A percentile compares a stretch with the other conserved stretches of the same genome.
phyloP scores from a whole-genome alignment of 2,113 vertebrate species.

The Erythrocercus mccallii region DNA sequence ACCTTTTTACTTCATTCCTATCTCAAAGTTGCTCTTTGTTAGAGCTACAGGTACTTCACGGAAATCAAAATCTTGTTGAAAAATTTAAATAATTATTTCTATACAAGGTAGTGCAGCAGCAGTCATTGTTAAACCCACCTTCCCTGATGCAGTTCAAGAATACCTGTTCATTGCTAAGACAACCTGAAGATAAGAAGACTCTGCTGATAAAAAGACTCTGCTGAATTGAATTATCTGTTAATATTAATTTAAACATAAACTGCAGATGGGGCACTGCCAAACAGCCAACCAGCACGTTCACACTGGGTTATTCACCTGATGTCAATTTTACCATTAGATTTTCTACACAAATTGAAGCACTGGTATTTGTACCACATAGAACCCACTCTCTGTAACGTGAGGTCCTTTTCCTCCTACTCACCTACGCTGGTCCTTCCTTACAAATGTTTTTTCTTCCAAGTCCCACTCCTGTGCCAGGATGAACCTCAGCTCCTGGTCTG shows the following conservation, averaged over 20 bases:
- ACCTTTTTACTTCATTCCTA: neutral
- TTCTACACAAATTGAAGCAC: neutral
- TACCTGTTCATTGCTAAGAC: neutral
- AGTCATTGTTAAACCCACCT: neutral
- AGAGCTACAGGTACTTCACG: neutral
- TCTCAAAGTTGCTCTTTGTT: neutral
- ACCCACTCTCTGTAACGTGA: rapidly evolving
- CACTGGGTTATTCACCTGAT: neutral
- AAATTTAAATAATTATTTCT: neutral
- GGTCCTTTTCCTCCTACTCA: conserved; percentile 66
- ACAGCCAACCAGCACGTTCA: neutral
- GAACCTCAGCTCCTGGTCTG: conserved; percentile 94
- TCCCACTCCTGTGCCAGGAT: conserved; percentile 95
- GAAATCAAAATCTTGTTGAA: neutral
- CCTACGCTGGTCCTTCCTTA: conserved; percentile 89
- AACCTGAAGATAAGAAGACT: neutral
- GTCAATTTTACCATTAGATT: neutral
- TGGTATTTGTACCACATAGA: neutral
- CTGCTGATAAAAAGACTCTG: neutral
- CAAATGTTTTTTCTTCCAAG: conserved; percentile 85
- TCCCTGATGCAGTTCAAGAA: neutral
- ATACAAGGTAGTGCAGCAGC: neutral
- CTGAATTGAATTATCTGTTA: neutral
- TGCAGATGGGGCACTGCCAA: neutral
- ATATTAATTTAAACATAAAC: neutral